These are phyloP conservation scores for Vespertilio murinus DNA, from an alignment of 2,797 vertebrate genomes.

Conservation along the genomic window DNA sequence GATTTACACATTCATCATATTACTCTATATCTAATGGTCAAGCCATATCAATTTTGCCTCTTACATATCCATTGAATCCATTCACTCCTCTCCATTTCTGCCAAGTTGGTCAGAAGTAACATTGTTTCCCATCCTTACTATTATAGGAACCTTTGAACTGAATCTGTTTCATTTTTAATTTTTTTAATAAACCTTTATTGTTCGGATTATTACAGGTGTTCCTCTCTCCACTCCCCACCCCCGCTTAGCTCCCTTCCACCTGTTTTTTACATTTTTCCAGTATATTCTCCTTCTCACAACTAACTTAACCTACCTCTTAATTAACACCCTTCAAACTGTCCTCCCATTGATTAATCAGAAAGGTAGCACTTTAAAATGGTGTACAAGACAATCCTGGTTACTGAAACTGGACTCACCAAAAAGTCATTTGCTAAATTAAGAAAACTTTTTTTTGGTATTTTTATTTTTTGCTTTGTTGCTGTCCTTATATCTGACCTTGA, in stretches of 20 bases:
- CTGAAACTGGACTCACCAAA: not conserved
- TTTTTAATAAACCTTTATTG: too few species aligned
- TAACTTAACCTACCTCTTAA: fast-evolving
- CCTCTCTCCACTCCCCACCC: too few species aligned
- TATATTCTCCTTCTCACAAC: not conserved
- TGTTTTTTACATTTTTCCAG: too few species aligned
- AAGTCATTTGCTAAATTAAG: not conserved
- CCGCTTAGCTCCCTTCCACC: too few species aligned
- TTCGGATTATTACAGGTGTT: too few species aligned
- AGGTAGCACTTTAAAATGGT: not conserved
- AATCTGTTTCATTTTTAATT: too few species aligned
- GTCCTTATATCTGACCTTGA: not conserved
- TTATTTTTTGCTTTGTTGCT: not conserved
- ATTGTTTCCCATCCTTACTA: not conserved
- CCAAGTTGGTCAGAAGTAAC: not conserved
- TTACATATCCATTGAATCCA: not conserved
- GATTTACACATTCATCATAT: not conserved
- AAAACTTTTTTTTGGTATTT: not conserved
- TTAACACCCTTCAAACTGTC: fast-evolving
- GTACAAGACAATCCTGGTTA: not conserved
- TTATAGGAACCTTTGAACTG: not conserved
- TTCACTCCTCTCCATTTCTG: not conserved
- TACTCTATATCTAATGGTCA: not conserved
- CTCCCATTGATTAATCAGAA: not conserved
- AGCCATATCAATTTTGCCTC: not conserved